A percentile compares a stretch with the other conserved stretches of the same genome.
Evolutionary conservation across 2,888 invertebrate genomes (phyloP).

Genomic region (Caenorhabditis imperialis): DNA sequence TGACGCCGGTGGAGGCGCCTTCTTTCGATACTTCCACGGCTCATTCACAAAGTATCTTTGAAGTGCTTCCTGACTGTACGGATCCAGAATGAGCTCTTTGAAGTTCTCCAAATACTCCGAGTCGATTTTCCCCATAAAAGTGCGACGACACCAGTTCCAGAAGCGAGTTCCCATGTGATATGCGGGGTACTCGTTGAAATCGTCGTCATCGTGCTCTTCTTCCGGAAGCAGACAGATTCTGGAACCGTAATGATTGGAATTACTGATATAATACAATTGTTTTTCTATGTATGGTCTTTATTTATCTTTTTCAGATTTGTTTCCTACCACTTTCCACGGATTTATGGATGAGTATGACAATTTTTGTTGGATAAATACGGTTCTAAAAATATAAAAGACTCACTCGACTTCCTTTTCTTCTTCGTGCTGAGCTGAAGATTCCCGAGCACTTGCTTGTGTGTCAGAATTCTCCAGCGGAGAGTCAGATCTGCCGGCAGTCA

Average conservation of each 20-base stretch:
- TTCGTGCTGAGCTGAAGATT: conserved; percentile 9
- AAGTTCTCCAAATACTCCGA: conserved; percentile 45
- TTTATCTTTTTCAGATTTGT: too few species aligned
- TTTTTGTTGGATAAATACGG: too few species aligned
- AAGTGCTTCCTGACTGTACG: conserved; percentile 29
- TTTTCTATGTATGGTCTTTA: too few species aligned
- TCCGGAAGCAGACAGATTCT: conserved; percentile 56
- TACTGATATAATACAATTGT: too few species aligned
- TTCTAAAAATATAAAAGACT: too few species aligned
- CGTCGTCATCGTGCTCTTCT: conserved; percentile 47
- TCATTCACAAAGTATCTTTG: conserved; percentile 55
- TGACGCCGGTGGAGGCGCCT: background rate
- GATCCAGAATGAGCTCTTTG: conserved; percentile 48
- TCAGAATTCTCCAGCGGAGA: conserved; percentile 1
- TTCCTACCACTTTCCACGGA: too few species aligned
- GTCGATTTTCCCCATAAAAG: conserved; percentile 51
- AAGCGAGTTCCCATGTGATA: conserved; percentile 54
- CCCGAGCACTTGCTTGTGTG: background rate
- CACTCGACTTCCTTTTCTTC: conserved; percentile 32
- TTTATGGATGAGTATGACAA: too few species aligned
- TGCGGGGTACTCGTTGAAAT: conserved; percentile 53
- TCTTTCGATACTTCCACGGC: conserved; percentile 58
- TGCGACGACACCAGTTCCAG: conserved; percentile 58
- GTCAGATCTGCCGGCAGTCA: background rate
- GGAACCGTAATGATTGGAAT: too few species aligned